Conservation (phyloP, 2,888 invertebrate genomes). For the Melanostoma scalare region DNA sequence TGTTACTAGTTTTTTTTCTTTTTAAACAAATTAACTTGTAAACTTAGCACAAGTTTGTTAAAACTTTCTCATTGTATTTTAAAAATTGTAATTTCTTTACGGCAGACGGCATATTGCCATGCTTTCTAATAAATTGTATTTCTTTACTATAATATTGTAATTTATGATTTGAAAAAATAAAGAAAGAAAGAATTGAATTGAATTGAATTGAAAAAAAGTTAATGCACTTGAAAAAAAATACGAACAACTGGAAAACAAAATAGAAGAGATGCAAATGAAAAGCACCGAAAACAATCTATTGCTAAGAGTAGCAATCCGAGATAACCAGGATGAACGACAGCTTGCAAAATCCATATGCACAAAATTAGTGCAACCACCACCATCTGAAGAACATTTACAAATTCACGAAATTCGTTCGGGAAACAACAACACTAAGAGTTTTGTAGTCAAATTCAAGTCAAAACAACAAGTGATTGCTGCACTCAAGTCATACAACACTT, state of each 20-base stretch:
- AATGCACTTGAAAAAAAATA: not conserved
- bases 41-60: no score
- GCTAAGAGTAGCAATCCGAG: not conserved
- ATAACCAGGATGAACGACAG: not conserved
- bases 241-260: not conserved
- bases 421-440: not conserved
- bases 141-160: no score
- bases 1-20: no score
- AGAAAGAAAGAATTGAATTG: no score
- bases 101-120: no score
- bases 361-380: not conserved
- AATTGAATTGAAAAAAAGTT: not conserved
- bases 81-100: no score
- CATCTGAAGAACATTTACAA: not conserved
- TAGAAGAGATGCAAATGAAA: not conserved
- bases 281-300: not conserved
- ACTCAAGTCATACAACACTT: not conserved
- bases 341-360: not conserved
- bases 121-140: no score
- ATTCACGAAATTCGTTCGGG: not conserved
- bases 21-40: no score
- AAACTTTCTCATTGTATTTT: no score
- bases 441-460: not conserved
- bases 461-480: not conserved
- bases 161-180: no score